Evolutionary conservation across 2,797 vertebrate genomes (phyloP).

Genomic region (Epinephelus awoara): DNA sequence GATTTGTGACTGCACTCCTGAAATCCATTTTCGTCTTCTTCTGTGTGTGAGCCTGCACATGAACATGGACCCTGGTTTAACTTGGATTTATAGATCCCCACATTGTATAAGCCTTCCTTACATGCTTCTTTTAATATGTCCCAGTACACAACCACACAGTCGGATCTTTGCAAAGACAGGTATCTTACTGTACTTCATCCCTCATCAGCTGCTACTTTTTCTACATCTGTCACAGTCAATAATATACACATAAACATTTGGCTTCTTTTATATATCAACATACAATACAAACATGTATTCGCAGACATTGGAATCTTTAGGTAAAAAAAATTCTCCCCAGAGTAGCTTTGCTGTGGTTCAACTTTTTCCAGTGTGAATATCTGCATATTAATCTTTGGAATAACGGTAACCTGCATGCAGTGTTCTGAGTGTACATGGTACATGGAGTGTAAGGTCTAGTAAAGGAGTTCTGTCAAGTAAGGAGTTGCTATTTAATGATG

Average conservation of each 20-base stretch:
- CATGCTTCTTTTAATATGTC: not conserved
- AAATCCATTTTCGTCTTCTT: conserved; percentile 49
- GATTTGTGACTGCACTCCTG: conserved; percentile 44
- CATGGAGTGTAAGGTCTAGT: not conserved
- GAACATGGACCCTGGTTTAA: conserved; percentile 11
- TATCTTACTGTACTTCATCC: not conserved
- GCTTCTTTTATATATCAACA: not conserved
- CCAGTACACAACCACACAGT: not conserved
- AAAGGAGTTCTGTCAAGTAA: not conserved
- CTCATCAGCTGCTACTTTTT: not conserved
- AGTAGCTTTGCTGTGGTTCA: too few species aligned
- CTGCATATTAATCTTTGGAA: not conserved
- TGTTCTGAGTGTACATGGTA: not conserved
- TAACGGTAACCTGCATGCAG: not conserved
- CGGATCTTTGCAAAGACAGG: not conserved
- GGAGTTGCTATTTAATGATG: not conserved
- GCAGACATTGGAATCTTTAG: not conserved
- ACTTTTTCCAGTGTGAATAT: too few species aligned
- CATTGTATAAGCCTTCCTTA: conserved; percentile 1
- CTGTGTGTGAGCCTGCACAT: conserved; percentile 3
- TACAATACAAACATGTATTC: not conserved
- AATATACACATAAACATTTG: not conserved
- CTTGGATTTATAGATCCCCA: conserved; percentile 12
- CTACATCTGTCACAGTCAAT: not conserved
- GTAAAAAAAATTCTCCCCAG: not conserved